These are phyloP conservation scores for Plagodis dolabraria DNA, from an alignment of 2,888 invertebrate species.

Conservation along the genomic window DNA sequence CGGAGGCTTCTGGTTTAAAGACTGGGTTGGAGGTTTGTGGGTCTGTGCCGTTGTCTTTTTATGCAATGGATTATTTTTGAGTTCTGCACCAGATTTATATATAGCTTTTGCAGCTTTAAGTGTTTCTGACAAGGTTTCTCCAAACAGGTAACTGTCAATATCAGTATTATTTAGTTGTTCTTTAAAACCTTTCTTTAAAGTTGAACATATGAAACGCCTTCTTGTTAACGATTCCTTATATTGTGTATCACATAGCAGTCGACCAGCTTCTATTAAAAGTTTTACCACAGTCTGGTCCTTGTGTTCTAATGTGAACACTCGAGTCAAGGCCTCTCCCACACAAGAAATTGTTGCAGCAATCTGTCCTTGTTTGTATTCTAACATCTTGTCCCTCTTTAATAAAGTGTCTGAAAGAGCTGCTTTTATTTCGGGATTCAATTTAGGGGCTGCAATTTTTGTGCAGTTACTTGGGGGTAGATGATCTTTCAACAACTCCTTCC, in stretches of 20 bases:
- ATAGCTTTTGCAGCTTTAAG: background rate
- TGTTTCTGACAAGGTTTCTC: background rate
- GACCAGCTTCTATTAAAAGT: background rate
- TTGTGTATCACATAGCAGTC: background rate
- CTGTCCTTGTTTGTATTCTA: background rate
- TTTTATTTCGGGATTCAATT: background rate
- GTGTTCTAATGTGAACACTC: background rate
- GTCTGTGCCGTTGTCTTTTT: background rate
- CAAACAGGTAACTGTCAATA: background rate
- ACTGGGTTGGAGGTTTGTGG: background rate
- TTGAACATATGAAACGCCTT: background rate
- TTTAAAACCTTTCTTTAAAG: constrained; percentile 3
- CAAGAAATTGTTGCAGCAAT: background rate
- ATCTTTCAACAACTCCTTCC: background rate
- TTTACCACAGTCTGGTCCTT: background rate
- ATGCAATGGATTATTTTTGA: too few species aligned
- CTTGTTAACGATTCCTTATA: background rate
- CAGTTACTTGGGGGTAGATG: background rate
- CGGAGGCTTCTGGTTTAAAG: background rate
- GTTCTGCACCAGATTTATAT: background rate
- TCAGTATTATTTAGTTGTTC: constrained; percentile 31
- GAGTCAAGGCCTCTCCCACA: background rate
- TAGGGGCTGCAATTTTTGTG: background rate
- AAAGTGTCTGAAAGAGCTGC: background rate
- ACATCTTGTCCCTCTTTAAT: background rate